These are phyloP conservation scores for Falco naumanni DNA, from an alignment of 2,797 vertebrate species.

Conservation along the genomic window DNA sequence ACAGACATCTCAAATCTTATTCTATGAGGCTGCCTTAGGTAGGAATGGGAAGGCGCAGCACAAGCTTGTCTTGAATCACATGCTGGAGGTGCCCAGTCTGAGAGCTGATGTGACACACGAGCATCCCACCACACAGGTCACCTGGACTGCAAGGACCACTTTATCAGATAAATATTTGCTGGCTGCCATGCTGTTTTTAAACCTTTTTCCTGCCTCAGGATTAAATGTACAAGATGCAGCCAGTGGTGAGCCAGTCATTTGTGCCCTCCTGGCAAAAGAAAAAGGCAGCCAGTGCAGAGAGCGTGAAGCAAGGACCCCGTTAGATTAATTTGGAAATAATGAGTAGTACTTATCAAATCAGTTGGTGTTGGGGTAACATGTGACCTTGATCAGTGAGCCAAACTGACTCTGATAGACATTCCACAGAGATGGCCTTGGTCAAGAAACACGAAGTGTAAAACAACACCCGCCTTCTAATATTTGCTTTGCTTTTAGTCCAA, in stretches of 20 bases:
- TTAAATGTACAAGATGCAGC: neutral
- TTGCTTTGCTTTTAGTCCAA: neutral
- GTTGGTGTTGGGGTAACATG: neutral
- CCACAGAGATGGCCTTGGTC: neutral
- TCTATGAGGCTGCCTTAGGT: neutral
- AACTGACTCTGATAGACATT: neutral
- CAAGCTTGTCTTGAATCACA: neutral
- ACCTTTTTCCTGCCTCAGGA: neutral
- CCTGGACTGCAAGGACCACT: neutral
- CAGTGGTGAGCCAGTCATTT: neutral
- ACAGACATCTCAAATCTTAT: neutral
- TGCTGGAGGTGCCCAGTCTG: neutral
- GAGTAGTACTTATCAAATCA: neutral
- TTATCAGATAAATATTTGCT: too few relatives aligned
- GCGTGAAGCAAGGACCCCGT: neutral
- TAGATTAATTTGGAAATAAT: neutral
- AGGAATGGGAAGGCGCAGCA: neutral
- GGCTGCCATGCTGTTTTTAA: neutral
- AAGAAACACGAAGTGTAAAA: neutral
- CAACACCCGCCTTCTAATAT: neutral
- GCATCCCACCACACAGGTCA: neutral
- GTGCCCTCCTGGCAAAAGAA: neutral
- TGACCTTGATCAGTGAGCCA: neutral
- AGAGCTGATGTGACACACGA: neutral
- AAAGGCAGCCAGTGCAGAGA: neutral